phyloP scores from a whole-genome alignment of 2,888 invertebrate genomes.

The Drosophila conformis region DNA sequence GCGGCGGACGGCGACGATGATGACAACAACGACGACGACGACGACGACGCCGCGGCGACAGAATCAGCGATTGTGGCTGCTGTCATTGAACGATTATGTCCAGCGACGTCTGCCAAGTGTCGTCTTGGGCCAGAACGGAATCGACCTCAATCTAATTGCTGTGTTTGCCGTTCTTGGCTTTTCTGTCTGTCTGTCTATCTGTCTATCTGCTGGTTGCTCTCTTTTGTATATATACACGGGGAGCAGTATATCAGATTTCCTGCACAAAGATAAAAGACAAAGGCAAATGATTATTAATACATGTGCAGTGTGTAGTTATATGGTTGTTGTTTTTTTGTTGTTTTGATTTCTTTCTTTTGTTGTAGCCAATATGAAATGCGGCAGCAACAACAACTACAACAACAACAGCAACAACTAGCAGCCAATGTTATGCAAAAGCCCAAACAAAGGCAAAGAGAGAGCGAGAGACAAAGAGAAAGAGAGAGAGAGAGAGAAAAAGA shows the following conservation, averaged over 20 bases:
- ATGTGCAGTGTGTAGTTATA: slow-evolving; percentile 1
- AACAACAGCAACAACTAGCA: not conserved
- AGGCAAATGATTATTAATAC: slow-evolving; percentile 39
- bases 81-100: slow-evolving; percentile 71
- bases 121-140: slow-evolving; percentile 23
- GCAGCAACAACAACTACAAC: slow-evolving; percentile 3
- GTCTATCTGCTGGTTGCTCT: slow-evolving; percentile 10
- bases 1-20: slow-evolving; percentile 30
- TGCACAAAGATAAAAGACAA: slow-evolving; percentile 44
- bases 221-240: slow-evolving; percentile 7
- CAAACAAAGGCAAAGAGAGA: slow-evolving; percentile 9
- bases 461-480: not conserved
- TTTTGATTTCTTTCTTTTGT: slow-evolving; percentile 4
- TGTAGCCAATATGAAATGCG: slow-evolving; percentile 28
- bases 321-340: not conserved
- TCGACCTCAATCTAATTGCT: slow-evolving; percentile 25
- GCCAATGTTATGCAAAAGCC: slow-evolving; percentile 26
- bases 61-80: slow-evolving; percentile 46
- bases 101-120: slow-evolving; percentile 29
- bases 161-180: slow-evolving; percentile 9
- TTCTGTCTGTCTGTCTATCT: slow-evolving; percentile 8
- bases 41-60: slow-evolving; percentile 40
- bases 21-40: slow-evolving; percentile 8
- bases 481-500: not conserved
- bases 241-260: slow-evolving; percentile 62